These are phyloP conservation scores for Reticulitermes speratus DNA, from an alignment of 1,140 invertebrate species.

Conservation along the genomic window DNA sequence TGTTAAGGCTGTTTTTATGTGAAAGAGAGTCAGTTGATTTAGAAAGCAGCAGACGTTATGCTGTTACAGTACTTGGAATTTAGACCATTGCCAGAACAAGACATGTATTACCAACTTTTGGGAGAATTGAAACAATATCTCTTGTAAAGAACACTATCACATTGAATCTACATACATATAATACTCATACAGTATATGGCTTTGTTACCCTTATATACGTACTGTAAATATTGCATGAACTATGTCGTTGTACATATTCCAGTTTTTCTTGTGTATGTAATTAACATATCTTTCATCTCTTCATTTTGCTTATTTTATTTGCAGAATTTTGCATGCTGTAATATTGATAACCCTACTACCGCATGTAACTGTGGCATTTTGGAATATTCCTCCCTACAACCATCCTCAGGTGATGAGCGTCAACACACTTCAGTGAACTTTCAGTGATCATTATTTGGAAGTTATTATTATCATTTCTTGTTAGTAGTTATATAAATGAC, in stretches of 20 bases:
- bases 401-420: neutral
- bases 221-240: neutral
- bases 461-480: neutral
- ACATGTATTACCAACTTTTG: too few relatives aligned
- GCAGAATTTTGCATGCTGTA: slow-evolving; percentile 14
- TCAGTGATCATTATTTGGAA: neutral
- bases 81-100: too few relatives aligned
- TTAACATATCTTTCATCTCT: neutral
- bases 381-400: slow-evolving; percentile 1
- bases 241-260: neutral
- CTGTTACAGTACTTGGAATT: too few relatives aligned
- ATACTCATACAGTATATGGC: too few relatives aligned
- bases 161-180: too few relatives aligned
- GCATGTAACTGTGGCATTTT: slow-evolving; percentile 2
- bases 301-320: slow-evolving; percentile 18
- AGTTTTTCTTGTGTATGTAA: slow-evolving; percentile 4
- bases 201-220: too few relatives aligned
- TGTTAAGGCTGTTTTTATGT: too few relatives aligned
- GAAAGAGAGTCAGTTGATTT: too few relatives aligned
- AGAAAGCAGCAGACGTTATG: too few relatives aligned
- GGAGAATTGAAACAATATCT: too few relatives aligned
- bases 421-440: neutral
- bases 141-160: too few relatives aligned
- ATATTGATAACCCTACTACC: neutral
- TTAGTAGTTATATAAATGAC: neutral